Percentiles rank a stretch among this genome's conserved stretches.
Conservation (phyloP, 2,888 invertebrate species). For the Pammene fasciana region DNA sequence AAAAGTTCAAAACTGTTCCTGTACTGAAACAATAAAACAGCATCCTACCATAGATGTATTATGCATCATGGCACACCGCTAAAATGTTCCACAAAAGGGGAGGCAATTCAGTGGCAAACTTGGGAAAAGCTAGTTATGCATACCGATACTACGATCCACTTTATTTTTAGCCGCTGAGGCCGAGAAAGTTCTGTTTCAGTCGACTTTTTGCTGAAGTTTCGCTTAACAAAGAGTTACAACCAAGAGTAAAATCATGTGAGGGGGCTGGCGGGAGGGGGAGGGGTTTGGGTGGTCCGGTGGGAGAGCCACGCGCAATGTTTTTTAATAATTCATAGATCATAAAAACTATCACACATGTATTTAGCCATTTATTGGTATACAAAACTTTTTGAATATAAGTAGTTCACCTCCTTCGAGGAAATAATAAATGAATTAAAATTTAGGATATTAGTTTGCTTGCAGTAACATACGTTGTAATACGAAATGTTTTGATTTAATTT, state of each 20-base stretch:
- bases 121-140: constrained; percentile 37
- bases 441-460: no score
- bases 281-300: background rate
- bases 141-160: constrained; percentile 33
- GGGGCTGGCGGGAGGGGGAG: background rate
- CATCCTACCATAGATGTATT: constrained; percentile 20
- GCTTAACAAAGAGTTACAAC: constrained; percentile 31
- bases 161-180: constrained; percentile 32
- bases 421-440: no score
- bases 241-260: constrained; percentile 11
- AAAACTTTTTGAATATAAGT: background rate
- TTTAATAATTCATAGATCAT: constrained; percentile 13
- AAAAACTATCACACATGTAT: background rate
- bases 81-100: constrained; percentile 30
- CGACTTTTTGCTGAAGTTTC: constrained; percentile 28
- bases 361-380: background rate
- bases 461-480: no score
- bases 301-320: constrained; percentile 3
- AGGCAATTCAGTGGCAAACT: constrained; percentile 25
- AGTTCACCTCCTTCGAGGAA: no score
- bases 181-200: constrained; percentile 25
- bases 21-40: background rate
- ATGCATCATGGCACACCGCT: constrained; percentile 32
- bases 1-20: no score
- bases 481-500: no score